Conservation (phyloP, 2,888 invertebrate genomes). For the Desoria tigrina region DNA sequence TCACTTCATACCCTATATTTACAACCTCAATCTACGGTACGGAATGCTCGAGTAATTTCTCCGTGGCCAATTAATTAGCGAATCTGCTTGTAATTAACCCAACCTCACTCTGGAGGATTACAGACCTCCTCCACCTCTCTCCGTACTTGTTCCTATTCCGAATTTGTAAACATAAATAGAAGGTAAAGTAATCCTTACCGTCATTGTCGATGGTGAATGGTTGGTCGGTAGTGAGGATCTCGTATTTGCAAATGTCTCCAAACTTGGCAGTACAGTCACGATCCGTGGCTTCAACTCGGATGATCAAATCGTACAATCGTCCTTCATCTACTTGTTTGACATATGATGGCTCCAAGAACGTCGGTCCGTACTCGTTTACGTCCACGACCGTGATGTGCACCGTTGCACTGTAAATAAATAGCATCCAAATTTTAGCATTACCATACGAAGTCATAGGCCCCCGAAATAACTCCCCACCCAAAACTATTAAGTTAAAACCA, state of each 20-base stretch:
- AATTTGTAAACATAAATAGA: too few species aligned
- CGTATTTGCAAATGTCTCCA: constrained; percentile 96
- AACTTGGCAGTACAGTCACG: constrained; percentile 92
- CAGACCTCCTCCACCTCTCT: too few species aligned
- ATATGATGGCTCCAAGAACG: constrained; percentile 87
- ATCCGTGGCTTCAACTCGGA: constrained; percentile 88
- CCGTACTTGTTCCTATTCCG: too few species aligned
- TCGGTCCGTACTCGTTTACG: constrained; percentile 93
- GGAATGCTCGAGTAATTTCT: too few species aligned
- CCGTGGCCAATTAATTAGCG: too few species aligned
- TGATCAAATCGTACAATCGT: constrained; percentile 80
- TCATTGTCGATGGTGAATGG: constrained; percentile 90
- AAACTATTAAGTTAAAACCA: too few species aligned
- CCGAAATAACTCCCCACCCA: constrained; percentile 12
- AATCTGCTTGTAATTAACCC: too few species aligned
- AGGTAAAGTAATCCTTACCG: constrained; percentile 61
- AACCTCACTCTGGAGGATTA: too few species aligned
- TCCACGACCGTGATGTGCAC: constrained; percentile 93
- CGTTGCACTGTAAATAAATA: constrained; percentile 69
- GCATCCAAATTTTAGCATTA: constrained; percentile 1
- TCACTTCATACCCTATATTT: too few species aligned
- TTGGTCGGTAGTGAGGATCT: constrained; percentile 86
- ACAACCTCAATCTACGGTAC: too few species aligned
- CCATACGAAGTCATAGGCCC: too few species aligned
- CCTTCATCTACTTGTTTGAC: constrained; percentile 89